Conservation (phyloP, 2,888 invertebrate genomes). For the Dermolepida albohirtum region DNA sequence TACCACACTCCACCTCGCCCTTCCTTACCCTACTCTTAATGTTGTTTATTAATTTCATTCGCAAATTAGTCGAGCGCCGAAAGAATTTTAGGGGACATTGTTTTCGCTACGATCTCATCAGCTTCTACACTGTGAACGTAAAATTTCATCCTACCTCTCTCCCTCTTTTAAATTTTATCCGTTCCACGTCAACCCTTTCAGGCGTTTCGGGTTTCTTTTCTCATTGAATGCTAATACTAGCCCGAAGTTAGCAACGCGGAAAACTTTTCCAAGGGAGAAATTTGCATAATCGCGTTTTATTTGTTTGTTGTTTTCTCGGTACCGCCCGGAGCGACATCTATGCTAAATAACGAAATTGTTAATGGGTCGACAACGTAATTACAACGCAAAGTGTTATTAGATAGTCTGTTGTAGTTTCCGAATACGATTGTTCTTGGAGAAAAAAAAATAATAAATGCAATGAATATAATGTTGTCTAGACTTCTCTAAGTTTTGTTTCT, state of each 20-base stretch:
- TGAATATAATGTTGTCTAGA: too few relatives aligned
- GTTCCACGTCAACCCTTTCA: constrained; percentile 17
- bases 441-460: too few relatives aligned
- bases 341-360: constrained; percentile 34
- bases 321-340: constrained; percentile 27
- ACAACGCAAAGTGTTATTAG: constrained; percentile 4
- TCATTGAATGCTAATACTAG: not conserved
- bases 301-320: constrained; percentile 36
- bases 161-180: constrained; percentile 1
- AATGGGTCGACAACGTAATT: constrained; percentile 34
- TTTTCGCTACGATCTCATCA: not conserved
- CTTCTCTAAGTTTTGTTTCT: too few relatives aligned
- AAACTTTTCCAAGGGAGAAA: constrained; percentile 12
- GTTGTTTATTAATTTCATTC: constrained; percentile 35
- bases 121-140: not conserved
- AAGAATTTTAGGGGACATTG: constrained; percentile 8
- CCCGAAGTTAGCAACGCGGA: constrained; percentile 19
- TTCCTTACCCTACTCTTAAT: not conserved
- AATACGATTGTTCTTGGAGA: not conserved
- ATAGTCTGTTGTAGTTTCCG: not conserved
- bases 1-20: too few relatives aligned
- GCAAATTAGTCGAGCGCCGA: constrained; percentile 25
- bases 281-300: constrained; percentile 38
- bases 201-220: not conserved
- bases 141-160: constrained; percentile 6